Percentiles rank a stretch among this genome's conserved stretches.
Conservation (phyloP, 2,888 invertebrate species). For the Drosophila gaucha region DNA sequence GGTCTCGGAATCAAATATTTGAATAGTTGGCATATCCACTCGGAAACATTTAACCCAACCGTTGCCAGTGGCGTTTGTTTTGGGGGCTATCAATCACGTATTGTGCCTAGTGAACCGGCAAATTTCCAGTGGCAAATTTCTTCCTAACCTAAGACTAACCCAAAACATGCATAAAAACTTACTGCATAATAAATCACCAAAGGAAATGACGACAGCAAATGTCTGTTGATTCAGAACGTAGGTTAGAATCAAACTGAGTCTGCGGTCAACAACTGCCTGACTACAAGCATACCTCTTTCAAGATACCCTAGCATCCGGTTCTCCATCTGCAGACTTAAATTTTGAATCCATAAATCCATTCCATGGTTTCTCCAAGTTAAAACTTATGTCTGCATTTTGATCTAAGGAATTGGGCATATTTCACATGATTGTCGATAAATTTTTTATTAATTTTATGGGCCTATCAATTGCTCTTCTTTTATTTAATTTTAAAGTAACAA, state of each 20-base stretch:
- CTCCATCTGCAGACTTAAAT: background rate
- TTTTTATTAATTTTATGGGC: no score
- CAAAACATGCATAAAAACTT: slow-evolving; percentile 48
- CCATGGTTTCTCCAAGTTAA: no score
- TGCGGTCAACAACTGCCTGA: slow-evolving; percentile 8
- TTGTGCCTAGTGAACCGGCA: slow-evolving; percentile 40
- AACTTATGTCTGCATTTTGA: no score
- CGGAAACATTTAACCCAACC: slow-evolving; percentile 25
- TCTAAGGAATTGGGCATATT: background rate
- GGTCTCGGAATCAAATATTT: slow-evolving; percentile 20
- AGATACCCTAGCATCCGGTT: background rate
- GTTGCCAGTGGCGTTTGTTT: slow-evolving; percentile 8
- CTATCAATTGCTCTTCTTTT: no score
- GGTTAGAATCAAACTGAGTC: background rate
- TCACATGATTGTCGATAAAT: background rate
- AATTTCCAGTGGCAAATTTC: slow-evolving; percentile 45
- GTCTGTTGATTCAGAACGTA: slow-evolving; percentile 48
- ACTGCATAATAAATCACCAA: slow-evolving; percentile 70
- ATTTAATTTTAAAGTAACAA: no score
- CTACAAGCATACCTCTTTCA: slow-evolving; percentile 18
- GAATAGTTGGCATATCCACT: slow-evolving; percentile 11
- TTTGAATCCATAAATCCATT: background rate
- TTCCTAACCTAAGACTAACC: slow-evolving; percentile 11
- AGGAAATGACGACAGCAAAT: slow-evolving; percentile 56
- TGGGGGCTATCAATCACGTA: slow-evolving; percentile 42